phyloP scores from a whole-genome alignment of 1,140 invertebrate species.

The Temnothorax curvispinosus region DNA sequence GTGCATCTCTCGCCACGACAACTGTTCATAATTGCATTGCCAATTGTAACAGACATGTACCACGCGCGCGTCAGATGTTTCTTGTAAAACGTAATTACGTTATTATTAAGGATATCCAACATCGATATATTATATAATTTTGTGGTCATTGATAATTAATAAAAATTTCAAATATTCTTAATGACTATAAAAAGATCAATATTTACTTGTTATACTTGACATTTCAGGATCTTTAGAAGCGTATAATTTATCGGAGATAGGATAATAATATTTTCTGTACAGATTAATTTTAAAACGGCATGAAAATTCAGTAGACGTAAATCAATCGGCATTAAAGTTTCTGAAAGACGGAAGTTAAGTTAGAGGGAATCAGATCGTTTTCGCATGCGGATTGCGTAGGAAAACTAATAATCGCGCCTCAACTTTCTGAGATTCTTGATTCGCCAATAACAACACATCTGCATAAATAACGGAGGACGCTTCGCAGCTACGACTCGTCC shows the following conservation, averaged over 20 bases:
- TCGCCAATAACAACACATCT: constrained; percentile 25
- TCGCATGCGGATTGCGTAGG: not conserved
- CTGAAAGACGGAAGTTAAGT: not conserved
- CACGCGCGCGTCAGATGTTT: not conserved
- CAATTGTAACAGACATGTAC: constrained; percentile 43
- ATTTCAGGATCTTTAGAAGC: not conserved
- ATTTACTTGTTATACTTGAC: not conserved
- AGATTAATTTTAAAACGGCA: not conserved
- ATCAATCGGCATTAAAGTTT: not conserved
- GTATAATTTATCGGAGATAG: not conserved
- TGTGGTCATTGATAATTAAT: not conserved
- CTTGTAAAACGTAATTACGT: not conserved
- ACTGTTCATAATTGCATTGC: constrained; percentile 68
- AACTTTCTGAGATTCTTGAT: not conserved
- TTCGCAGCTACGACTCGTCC: not conserved
- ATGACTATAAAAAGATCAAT: too few species aligned
- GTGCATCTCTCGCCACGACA: constrained; percentile 4
- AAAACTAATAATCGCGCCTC: constrained; percentile 19
- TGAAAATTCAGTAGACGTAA: not conserved
- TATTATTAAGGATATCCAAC: not conserved
- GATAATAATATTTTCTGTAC: not conserved
- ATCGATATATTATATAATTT: not conserved
- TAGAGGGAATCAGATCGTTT: not conserved
- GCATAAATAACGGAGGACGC: not conserved
- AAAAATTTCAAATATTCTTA: constrained; percentile 1